Evolutionary conservation across 1,140 invertebrate species (phyloP), one percentile per base, ranked within the genome.

Genomic region (Microplitis demolitor): DNA sequence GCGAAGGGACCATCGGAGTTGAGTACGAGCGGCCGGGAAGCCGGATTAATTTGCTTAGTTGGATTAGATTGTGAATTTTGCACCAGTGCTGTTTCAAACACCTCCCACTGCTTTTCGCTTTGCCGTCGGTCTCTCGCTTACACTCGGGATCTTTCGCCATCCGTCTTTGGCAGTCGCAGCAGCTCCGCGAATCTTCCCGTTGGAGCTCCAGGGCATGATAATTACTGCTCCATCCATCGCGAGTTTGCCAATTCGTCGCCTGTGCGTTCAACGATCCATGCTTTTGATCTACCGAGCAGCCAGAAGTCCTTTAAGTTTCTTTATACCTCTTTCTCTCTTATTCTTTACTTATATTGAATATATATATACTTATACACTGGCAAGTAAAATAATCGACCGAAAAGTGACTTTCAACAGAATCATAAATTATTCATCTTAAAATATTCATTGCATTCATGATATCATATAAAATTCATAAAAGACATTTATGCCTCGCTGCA

Each of bases 31-130:
- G 74, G 60, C 76, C 73, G 72, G 76, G 77, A 81, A 82, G 77
- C 80, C 81, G 73, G 62, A 70, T 78, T 81, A 83, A 83, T 83
- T 83, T 82, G 78, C 79, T 81, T 81, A 83, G 81, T 83, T 83
- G 79, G 78, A 83, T 83, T 81, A 81, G 79, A 80, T 80, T 82
- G 80, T 83, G 76, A 83, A 83, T 82, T 82, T 83, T 82, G 76
- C 77, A 78, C 74, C 74, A 71, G 70, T 58, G 72, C 69, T 78
- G 80, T 81, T 80, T 78, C 78, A 79, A 76, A 74, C 76, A 74
- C 74, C 75, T 72, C 64, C 34, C 37, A 69, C 50, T 37, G 60
- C 53, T 56, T 11, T 45, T 11, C 24, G 56, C 62, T 24, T 16
- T 56, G 39, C 56, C 14, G 31, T 68, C 66, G 37, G 13, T 4